Evolutionary conservation across 64 coral and sea anemone genomes (phyloP).

Genomic region (Porites australiensis): DNA sequence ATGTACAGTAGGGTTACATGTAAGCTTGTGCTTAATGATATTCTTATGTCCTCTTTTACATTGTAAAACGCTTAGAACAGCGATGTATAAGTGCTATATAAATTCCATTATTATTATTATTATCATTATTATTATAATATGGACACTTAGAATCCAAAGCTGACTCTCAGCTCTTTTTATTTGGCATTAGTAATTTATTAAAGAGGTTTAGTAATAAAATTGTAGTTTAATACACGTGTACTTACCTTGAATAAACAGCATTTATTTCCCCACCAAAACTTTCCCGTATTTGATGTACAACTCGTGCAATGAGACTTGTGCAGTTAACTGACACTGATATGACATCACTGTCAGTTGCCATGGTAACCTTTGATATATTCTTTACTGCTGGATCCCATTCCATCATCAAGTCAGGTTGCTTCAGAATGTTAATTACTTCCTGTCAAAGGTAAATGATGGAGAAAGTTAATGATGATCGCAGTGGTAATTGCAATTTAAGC

Average conservation of each 20-base stretch:
- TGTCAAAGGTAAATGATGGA: neutral
- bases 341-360: slow-evolving; percentile 39
- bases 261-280: slow-evolving; percentile 45
- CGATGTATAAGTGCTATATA: too few species aligned
- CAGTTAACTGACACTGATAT: slow-evolving; percentile 37
- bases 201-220: neutral
- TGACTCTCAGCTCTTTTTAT: too few species aligned
- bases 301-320: slow-evolving; percentile 6
- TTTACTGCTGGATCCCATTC: slow-evolving; percentile 69
- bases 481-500: too few species aligned
- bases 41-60: too few species aligned
- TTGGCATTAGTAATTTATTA: too few species aligned
- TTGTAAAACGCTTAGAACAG: too few species aligned
- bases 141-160: too few species aligned
- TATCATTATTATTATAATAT: too few species aligned
- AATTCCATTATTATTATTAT: too few species aligned
- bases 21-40: too few species aligned
- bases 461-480: neutral
- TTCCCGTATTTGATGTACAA: neutral
- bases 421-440: slow-evolving; percentile 36
- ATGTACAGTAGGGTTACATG: too few species aligned
- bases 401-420: slow-evolving; percentile 3
- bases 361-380: slow-evolving; percentile 24
- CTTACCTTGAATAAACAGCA: slow-evolving; percentile 70
- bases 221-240: neutral